Evolutionary conservation across 2,888 invertebrate genomes (phyloP), one percentile per base, ranked within the genome.

Genomic region (Xylophagus ater): DNA sequence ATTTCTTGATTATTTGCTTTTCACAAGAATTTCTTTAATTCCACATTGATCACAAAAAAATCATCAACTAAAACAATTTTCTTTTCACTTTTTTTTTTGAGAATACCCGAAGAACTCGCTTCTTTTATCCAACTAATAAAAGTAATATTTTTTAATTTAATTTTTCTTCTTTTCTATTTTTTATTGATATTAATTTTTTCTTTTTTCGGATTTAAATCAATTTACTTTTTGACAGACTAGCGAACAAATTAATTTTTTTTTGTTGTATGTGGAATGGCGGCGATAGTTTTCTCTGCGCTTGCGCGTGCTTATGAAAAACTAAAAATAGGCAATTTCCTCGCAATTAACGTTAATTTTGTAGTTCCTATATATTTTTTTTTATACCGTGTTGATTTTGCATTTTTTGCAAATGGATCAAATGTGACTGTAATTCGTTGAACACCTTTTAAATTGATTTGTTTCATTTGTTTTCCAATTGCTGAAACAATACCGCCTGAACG

Each of bases 381-480:
- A 56, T 58, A 72, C 72, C 72, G 69, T 44, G 70, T 69, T 33
- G 68, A 72, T 44, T 66, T 68, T 41, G 78, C 78, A 63, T 79
- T 78, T 51, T 76, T 70, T 51, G 76, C 72, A 62, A 89, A 89
- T 4, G 90, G 89, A 67, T 90, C 89, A 56, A 89, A 88, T 63
- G 78, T 76, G 36, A 87, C 74, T 36, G 75, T 73, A 43, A 90
- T 74, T 62, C 75, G 73, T 53, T 81, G 80, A 1, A 84, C 81
- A 29, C 84, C 84, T 59, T 83, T 83, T 42, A 89, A 69, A 68
- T 81, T 84, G 8, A 89, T 62, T 46, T 60, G 53, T 57, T 69
- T 76, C 37, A 86, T 51, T 61, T 88, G 81, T 63, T 82, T 81
- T 35, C 64, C 66, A 50, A 87, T 80, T 29, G 85, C 83, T 53